Conservation (phyloP, 2,888 invertebrate species). For the Chrysomela aeneicollis region DNA sequence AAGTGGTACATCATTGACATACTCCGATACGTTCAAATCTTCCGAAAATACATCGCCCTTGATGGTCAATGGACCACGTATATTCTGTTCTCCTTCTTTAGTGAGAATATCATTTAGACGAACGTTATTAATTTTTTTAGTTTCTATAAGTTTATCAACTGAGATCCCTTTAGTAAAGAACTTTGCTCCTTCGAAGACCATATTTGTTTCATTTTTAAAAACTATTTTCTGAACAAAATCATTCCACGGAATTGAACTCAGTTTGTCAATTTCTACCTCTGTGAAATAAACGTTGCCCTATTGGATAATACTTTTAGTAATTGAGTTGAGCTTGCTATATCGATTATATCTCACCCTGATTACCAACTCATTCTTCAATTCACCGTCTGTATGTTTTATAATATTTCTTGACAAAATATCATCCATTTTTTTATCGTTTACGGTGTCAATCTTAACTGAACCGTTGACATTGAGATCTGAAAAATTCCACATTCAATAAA, state of each 20-base stretch:
- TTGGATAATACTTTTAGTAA: constrained; percentile 21
- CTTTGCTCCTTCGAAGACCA: constrained; percentile 51
- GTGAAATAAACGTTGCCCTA: constrained; percentile 52
- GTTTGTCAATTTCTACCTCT: constrained; percentile 51
- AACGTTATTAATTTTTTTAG: constrained; percentile 59
- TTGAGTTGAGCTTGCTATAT: background rate
- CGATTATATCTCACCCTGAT: constrained; percentile 46
- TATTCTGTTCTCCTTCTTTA: constrained; percentile 54
- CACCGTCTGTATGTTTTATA: constrained; percentile 50
- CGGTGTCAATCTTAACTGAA: constrained; percentile 55
- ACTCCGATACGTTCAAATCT: constrained; percentile 54
- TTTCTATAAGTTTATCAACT: constrained; percentile 54
- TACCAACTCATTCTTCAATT: constrained; percentile 51
- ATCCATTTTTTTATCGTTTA: constrained; percentile 48
- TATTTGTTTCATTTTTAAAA: constrained; percentile 55
- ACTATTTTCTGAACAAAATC: constrained; percentile 59
- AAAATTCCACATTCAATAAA: constrained; percentile 6
- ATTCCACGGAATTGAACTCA: constrained; percentile 58
- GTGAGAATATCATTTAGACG: constrained; percentile 58
- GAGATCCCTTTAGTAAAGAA: constrained; percentile 55
- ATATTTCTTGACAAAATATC: constrained; percentile 35
- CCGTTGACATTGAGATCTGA: constrained; percentile 56
- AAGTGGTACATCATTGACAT: constrained; percentile 52
- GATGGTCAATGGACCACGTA: constrained; percentile 53
- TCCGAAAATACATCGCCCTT: constrained; percentile 53